Conservation (phyloP, 2,888 invertebrate genomes). For the Chrysolina oricalcia region DNA sequence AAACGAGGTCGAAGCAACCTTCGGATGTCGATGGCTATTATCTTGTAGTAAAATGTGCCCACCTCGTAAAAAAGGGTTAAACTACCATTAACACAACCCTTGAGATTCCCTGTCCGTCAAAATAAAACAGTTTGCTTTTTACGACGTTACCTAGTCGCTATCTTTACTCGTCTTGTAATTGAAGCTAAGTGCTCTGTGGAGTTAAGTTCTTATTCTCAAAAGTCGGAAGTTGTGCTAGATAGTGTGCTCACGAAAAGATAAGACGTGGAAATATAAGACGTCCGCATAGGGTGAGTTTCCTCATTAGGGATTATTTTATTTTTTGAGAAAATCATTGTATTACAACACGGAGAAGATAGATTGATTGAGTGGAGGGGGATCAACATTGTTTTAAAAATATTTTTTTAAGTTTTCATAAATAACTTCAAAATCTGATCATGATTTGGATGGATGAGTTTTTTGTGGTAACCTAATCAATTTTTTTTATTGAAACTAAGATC, state of each 20-base stretch:
- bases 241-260: neutral
- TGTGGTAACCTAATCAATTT: too few relatives aligned
- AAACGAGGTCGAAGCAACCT: neutral
- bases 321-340: too few relatives aligned
- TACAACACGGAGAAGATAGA: too few relatives aligned
- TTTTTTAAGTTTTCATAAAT: too few relatives aligned
- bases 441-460: too few relatives aligned
- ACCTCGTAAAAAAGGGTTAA: constrained; percentile 18
- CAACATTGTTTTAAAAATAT: too few relatives aligned
- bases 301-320: neutral
- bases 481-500: too few relatives aligned
- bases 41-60: neutral
- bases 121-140: constrained; percentile 9
- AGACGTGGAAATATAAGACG: neutral
- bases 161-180: constrained; percentile 8
- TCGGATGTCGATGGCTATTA: neutral
- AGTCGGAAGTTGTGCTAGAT: neutral
- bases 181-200: neutral
- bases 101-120: constrained; percentile 2
- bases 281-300: neutral
- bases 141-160: constrained; percentile 10
- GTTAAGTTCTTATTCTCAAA: neutral
- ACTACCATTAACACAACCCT: constrained; percentile 10
- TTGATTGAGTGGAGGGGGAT: too few relatives aligned
- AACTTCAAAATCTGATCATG: too few relatives aligned